These are phyloP conservation scores for Myocastor coypus DNA, from an alignment of 2,113 vertebrate genomes.

Conservation along the genomic window DNA sequence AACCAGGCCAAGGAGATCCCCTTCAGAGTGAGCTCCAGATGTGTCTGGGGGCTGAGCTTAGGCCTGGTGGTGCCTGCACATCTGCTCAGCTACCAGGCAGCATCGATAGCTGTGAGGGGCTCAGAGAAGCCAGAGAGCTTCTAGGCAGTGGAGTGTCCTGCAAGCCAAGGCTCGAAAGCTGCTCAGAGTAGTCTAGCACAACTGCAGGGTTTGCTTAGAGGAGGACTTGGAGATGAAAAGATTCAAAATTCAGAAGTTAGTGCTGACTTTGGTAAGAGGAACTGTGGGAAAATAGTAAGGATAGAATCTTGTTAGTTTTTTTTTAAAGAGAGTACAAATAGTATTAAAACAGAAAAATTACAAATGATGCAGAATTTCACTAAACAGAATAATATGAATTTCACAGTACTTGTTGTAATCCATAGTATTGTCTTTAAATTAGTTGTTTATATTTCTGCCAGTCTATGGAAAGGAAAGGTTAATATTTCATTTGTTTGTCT, in stretches of 20 bases:
- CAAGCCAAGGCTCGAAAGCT: not conserved
- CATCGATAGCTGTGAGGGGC: not conserved
- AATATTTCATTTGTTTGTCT: too few relatives aligned
- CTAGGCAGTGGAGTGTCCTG: not conserved
- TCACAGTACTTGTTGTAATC: too few relatives aligned
- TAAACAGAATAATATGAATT: too few relatives aligned
- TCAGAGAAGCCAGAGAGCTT: not conserved
- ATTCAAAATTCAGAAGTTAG: not conserved
- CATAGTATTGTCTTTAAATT: too few relatives aligned
- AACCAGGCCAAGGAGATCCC: too few relatives aligned
- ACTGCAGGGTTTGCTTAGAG: not conserved
- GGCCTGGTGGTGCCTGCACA: too few relatives aligned
- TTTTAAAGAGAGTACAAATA: too few relatives aligned
- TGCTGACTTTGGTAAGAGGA: not conserved
- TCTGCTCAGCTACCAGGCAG: not conserved
- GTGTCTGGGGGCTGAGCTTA: fast-evolving
- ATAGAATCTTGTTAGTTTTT: not conserved
- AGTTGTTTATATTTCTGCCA: too few relatives aligned
- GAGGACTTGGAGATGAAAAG: not conserved
- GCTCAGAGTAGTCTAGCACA: fast-evolving
- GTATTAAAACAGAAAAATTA: too few relatives aligned
- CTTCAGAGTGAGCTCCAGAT: not conserved
- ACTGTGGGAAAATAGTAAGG: not conserved
- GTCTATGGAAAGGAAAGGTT: too few relatives aligned
- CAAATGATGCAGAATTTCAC: too few relatives aligned